These are phyloP conservation scores for Glaucidium brasilianum DNA, from an alignment of 2,113 vertebrate genomes.

Conservation along the genomic window DNA sequence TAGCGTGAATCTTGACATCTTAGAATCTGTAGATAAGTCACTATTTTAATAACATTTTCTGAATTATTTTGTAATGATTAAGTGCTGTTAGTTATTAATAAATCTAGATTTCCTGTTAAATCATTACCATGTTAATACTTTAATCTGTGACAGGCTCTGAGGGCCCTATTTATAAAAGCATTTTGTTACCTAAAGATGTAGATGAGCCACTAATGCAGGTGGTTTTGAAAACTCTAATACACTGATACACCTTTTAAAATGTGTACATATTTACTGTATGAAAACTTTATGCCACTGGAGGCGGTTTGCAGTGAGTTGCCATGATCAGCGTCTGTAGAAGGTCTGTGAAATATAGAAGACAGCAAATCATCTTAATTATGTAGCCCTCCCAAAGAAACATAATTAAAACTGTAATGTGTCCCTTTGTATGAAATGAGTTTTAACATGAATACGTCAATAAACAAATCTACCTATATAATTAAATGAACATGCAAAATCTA, in stretches of 20 bases:
- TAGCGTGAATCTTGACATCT: no score
- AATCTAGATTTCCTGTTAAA: no score
- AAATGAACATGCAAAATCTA: slow-evolving; percentile 3
- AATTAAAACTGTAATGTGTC: slow-evolving; percentile 32
- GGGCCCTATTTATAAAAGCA: not conserved
- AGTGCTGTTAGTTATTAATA: no score
- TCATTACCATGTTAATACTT: no score
- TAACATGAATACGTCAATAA: slow-evolving; percentile 18
- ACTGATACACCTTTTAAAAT: not conserved
- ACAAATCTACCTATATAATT: slow-evolving; percentile 48
- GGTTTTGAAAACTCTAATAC: not conserved
- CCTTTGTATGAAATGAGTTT: not conserved
- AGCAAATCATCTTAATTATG: slow-evolving; percentile 6
- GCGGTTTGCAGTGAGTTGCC: not conserved
- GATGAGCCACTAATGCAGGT: not conserved
- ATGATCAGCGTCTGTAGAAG: not conserved
- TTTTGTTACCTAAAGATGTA: not conserved
- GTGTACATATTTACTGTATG: not conserved
- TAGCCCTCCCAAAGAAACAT: not conserved
- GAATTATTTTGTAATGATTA: no score
- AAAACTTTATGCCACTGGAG: not conserved
- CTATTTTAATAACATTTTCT: no score
- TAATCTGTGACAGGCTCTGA: not conserved
- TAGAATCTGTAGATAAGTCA: no score
- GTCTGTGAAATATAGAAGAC: not conserved